Conservation (phyloP, 2,888 invertebrate genomes). For the Torymus auratus region DNA sequence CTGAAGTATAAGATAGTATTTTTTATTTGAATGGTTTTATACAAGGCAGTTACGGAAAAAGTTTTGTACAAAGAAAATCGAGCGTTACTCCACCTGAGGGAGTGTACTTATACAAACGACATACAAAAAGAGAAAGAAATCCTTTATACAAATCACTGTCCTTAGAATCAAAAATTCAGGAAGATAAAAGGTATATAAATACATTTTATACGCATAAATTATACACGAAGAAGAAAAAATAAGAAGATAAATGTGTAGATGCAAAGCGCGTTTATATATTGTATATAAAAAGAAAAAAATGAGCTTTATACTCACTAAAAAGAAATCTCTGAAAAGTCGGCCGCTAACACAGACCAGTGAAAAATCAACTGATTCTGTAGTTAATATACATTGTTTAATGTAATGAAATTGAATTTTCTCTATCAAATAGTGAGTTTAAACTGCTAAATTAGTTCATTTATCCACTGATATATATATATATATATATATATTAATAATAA, state of each 20-base stretch:
- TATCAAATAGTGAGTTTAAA: too few relatives aligned
- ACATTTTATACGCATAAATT: conserved; percentile 57
- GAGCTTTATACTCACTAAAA: conserved; percentile 27
- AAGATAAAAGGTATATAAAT: conserved; percentile 55
- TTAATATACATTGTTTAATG: too few relatives aligned
- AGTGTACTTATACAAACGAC: conserved; percentile 55
- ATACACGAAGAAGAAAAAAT: conserved; percentile 53
- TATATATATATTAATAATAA: too few relatives aligned
- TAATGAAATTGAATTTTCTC: too few relatives aligned
- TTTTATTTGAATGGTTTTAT: conserved; percentile 60
- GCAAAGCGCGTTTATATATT: conserved; percentile 53
- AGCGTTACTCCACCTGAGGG: conserved; percentile 41
- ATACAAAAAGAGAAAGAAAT: conserved; percentile 58
- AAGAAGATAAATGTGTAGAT: conserved; percentile 55
- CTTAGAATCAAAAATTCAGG: conserved; percentile 53
- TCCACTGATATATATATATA: too few relatives aligned
- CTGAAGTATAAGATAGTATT: conserved; percentile 57
- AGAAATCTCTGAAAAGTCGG: too few relatives aligned
- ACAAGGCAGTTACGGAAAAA: conserved; percentile 60
- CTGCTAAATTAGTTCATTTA: too few relatives aligned
- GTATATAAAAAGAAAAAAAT: conserved; percentile 48
- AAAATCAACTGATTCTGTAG: too few relatives aligned
- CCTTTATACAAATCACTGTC: conserved; percentile 56
- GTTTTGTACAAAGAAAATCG: conserved; percentile 59
- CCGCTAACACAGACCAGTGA: too few relatives aligned